Evolutionary conservation across 2,797 vertebrate genomes (phyloP).

Genomic region (Aplochiton taeniatus): DNA sequence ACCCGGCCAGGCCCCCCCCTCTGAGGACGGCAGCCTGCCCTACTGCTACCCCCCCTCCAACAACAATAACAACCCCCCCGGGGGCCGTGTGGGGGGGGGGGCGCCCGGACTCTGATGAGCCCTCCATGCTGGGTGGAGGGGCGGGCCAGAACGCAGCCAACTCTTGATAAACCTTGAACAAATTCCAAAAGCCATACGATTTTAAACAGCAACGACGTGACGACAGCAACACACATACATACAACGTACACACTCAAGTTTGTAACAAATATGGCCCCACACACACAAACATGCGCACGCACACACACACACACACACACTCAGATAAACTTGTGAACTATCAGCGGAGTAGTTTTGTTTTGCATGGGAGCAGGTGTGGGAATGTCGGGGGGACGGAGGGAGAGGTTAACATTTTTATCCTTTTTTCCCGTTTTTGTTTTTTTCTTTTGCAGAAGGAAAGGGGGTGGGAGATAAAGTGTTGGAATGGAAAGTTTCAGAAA

Average conservation of each 20-base stretch:
- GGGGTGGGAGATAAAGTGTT: slow-evolving; percentile 46
- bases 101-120: slow-evolving; percentile 84
- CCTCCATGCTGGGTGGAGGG: slow-evolving; percentile 78
- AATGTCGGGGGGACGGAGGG: slow-evolving; percentile 51
- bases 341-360: slow-evolving; percentile 75
- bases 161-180: slow-evolving; percentile 93
- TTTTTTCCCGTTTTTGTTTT: slow-evolving; percentile 57
- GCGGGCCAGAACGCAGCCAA: slow-evolving; percentile 84
- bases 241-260: slow-evolving; percentile 31
- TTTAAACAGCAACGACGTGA: slow-evolving; percentile 73
- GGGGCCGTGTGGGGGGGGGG: slow-evolving; percentile 69
- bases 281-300: slow-evolving; percentile 31
- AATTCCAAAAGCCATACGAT: slow-evolving; percentile 85
- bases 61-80: slow-evolving; percentile 80
- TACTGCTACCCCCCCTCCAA: slow-evolving; percentile 84
- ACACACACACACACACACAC: slow-evolving; percentile 32
- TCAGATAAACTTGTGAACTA: slow-evolving; percentile 77
- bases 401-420: slow-evolving; percentile 49
- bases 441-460: slow-evolving; percentile 64
- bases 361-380: slow-evolving; percentile 76
- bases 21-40: slow-evolving; percentile 76
- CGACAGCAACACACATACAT: slow-evolving; percentile 52
- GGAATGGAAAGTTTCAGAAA: slow-evolving; percentile 72
- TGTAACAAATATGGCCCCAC: slow-evolving; percentile 23
- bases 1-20: slow-evolving; percentile 73